Evolutionary conservation across 1,140 invertebrate genomes (phyloP), one percentile per base, ranked within the genome.

Genomic region (Nixonia krombeini): DNA sequence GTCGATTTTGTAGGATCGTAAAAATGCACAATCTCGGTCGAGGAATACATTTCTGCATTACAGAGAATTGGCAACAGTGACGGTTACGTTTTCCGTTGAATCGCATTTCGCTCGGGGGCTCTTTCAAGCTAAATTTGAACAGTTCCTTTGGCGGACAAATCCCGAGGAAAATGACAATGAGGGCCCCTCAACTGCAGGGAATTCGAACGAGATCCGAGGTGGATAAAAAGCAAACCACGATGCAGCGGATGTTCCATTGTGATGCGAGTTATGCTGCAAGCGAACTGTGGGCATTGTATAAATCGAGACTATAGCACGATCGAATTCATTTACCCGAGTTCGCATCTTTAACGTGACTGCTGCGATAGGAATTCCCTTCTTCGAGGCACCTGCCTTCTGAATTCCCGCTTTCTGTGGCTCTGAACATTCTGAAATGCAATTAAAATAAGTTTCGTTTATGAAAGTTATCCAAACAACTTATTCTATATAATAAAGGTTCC

Each of bases 161-260:
- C 4, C 25, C 4, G 25, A 26, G 53, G 28, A 58, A 40, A 57
- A 70, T 61, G 59, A 66, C 53, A 72, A 59, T 66, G 50, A 52
- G 28, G 38, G 44, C 33, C 15, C 25, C 31, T 35, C 9, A 16
- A 38, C 53, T 41, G 26, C 59, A 25, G 51, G 26, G 52, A 52
- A 66, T 72, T 67, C 29, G 45, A 57, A 59, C 61, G 57, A 65
- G 57, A 73, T 73, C 31, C 56, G 16, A 59, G 45, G 40, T 38
- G 31, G 52, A 73, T 73, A 66, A 57, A 37, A 58, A 35, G 38
- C 47, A 23, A 35, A 42, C 13, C 42, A 42, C 15, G 15, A 2
- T 4, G 17, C 28, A 59, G 72, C 67, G 72, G 58, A 73, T 73
- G 59, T 29, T 40, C 52, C 51, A 65, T 74, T 72, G 62, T 57